phyloP scores from a whole-genome alignment of 2,113 vertebrate genomes.

The Tupaia chinensis region DNA sequence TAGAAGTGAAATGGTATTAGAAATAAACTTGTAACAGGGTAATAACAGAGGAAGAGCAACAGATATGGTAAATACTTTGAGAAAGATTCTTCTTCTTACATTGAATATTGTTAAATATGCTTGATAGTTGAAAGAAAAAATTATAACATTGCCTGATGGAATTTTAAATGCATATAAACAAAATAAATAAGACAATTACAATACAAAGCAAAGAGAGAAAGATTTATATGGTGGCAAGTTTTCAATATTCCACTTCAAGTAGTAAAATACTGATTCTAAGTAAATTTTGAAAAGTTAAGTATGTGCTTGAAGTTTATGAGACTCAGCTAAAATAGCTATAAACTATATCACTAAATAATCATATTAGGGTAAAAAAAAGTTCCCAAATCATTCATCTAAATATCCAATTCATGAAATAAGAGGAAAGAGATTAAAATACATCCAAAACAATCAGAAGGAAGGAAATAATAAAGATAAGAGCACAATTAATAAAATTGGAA shows the following conservation, averaged over 20 bases:
- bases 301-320: background rate
- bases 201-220: background rate
- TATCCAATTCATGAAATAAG: slow-evolving; percentile 24
- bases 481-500: background rate
- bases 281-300: slow-evolving; percentile 38
- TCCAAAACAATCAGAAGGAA: background rate
- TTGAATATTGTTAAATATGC: background rate
- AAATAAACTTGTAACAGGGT: background rate
- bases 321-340: background rate
- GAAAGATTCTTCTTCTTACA: background rate
- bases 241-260: background rate
- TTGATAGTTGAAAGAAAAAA: background rate
- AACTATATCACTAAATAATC: background rate
- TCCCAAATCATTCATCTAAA: slow-evolving; percentile 6
- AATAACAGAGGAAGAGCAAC: background rate
- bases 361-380: slow-evolving; percentile 5
- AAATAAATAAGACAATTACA: background rate
- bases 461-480: background rate
- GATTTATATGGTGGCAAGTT: background rate
- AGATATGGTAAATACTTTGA: background rate
- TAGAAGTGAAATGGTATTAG: background rate
- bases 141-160: background rate
- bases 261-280: slow-evolving; percentile 37
- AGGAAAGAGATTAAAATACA: slow-evolving; percentile 7
- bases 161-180: background rate